phyloP scores from a whole-genome alignment of 2,113 vertebrate species.

The Rhabdornis inornatus region DNA sequence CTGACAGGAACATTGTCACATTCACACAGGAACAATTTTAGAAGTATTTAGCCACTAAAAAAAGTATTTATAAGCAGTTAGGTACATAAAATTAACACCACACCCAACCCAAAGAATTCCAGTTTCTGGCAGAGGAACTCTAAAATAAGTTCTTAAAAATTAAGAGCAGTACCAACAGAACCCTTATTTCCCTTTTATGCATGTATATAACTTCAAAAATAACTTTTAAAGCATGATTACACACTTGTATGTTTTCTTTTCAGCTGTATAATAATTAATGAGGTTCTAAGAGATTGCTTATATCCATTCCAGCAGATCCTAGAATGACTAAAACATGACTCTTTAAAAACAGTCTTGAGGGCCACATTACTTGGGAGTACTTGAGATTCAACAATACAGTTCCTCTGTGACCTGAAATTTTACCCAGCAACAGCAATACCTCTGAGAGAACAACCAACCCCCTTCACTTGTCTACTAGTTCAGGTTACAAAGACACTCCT shows the following conservation, averaged over 20 bases:
- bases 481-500: constrained; percentile 56
- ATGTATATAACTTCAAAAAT: fast-evolving
- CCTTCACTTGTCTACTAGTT: constrained; percentile 39
- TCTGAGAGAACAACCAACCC: not conserved
- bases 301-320: not conserved
- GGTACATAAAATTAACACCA: not conserved
- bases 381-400: constrained; percentile 8
- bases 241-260: not conserved
- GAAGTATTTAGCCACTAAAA: not conserved
- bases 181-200: not conserved
- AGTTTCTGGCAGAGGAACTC: not conserved
- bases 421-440: constrained; percentile 43
- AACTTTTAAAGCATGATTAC: not conserved
- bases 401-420: constrained; percentile 68
- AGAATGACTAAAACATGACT: not conserved
- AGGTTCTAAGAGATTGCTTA: not conserved
- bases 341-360: not conserved
- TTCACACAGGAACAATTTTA: not conserved
- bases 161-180: not conserved
- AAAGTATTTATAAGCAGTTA: not conserved
- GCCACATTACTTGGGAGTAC: not conserved
- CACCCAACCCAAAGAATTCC: not conserved
- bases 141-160: not conserved
- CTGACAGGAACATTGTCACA: not conserved
- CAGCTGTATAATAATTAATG: not conserved